phyloP scores from a whole-genome alignment of 2,113 vertebrate genomes.

The Chrysemys picta region DNA sequence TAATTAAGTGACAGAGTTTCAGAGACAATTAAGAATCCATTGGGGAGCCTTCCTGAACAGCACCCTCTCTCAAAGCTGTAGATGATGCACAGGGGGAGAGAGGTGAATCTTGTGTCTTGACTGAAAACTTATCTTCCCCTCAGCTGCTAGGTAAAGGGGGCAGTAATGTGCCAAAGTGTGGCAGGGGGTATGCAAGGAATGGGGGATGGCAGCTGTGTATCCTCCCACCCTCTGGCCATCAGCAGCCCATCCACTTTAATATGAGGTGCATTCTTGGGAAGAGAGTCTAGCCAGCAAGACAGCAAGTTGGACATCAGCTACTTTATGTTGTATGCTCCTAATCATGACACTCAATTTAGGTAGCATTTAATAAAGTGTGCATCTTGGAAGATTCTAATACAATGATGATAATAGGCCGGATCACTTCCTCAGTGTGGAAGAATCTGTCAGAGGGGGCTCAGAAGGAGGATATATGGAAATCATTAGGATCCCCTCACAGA shows the following conservation, averaged over 20 bases:
- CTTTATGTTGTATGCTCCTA: not conserved
- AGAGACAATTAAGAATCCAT: constrained; percentile 20
- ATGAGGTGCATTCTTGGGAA: not conserved
- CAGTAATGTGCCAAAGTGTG: not conserved
- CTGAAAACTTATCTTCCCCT: not conserved
- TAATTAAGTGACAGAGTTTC: not conserved
- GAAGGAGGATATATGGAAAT: not conserved
- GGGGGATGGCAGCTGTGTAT: not conserved
- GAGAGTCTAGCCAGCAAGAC: not conserved
- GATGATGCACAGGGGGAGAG: not conserved
- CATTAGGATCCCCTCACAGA: not conserved
- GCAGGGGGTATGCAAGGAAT: not conserved
- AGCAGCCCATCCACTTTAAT: not conserved
- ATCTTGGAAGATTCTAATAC: not conserved
- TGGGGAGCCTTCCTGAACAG: not conserved
- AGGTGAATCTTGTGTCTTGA: not conserved
- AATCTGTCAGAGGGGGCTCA: not conserved
- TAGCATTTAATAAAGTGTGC: not conserved
- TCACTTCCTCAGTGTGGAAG: not conserved
- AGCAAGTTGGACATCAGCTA: not conserved
- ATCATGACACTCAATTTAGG: not conserved
- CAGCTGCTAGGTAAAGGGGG: not conserved
- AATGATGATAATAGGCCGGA: not conserved
- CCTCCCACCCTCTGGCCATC: not conserved
- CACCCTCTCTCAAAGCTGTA: not conserved